phyloP scores from a whole-genome alignment of 2,888 invertebrate genomes.

The Luffia ferchaultella region DNA sequence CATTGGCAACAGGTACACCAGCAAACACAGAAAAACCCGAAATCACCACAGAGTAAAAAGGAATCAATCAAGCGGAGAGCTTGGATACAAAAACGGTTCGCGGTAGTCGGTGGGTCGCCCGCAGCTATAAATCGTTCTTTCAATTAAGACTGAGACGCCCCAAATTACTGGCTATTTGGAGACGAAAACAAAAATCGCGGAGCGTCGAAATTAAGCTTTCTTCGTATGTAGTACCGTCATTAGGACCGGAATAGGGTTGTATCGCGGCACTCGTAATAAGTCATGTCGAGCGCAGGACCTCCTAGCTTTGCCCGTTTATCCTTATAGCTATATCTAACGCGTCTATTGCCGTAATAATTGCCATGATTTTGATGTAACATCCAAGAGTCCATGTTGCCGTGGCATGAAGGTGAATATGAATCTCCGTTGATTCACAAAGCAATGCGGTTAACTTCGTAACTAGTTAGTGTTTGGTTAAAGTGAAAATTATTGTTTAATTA shows the following conservation, averaged over 20 bases:
- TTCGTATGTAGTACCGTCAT: slow-evolving; percentile 47
- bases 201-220: slow-evolving; percentile 58
- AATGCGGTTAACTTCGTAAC: not conserved
- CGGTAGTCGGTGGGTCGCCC: not conserved
- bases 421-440: not conserved
- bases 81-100: not conserved
- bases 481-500: not conserved
- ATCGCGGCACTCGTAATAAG: slow-evolving; percentile 61
- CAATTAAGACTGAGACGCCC: slow-evolving; percentile 30
- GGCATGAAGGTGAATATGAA: not conserved
- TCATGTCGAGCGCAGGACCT: slow-evolving; percentile 61
- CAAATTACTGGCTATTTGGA: slow-evolving; percentile 51
- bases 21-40: not conserved
- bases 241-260: slow-evolving; percentile 63
- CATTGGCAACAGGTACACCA: not conserved
- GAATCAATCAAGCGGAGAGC: not conserved
- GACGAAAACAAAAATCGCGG: slow-evolving; percentile 60
- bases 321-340: no score
- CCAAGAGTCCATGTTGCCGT: no score
- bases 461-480: not conserved
- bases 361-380: no score
- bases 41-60: not conserved
- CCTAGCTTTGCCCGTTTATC: no score
- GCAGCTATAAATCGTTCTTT: not conserved
- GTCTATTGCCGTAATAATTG: no score